Base-by-base conservation (phyloP, 2,113 vertebrate genomes). In the Prietella phreatophila region DNA sequence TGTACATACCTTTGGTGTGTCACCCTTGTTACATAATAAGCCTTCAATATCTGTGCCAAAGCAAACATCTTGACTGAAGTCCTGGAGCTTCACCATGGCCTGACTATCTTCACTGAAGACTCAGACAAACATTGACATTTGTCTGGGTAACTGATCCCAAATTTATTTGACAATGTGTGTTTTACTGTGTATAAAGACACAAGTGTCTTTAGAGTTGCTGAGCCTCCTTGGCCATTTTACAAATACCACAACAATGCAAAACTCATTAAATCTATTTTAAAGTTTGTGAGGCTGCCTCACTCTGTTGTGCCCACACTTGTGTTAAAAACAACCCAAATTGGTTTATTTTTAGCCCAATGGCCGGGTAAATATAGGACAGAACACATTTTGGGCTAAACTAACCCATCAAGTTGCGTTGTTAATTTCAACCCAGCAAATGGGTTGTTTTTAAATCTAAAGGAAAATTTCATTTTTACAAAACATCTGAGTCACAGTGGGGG, bases 131-230 rank as follows among this genome's bases (percentile, higher is more conserved):
- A 60, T 60, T 60, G 22, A 25, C 58, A 60, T 60, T 60, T 60
- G 20, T 58, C 56, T 58, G 56, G 56, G 56, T 58, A 58, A 58
- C 5, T 58, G 56, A 58, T 96, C 95, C 93, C 95, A 96, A 96
- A 96, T 94, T 93, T 93, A 93, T 94, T 94, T 94, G 93, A 94
- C 94, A 94, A 94, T 93, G 84, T 25, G 56, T 84, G 22, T 84
- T 84, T 69, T 53, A 92, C 90, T 94, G 94, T 93, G 91, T 91
- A 94, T 92, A 93, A 93, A n/a, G 93, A 94, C 91, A 87, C 94
- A 94, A 94, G 93, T 92, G 94, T 96, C 87, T 90, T 61, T 61
- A 94, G 91, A 93, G 93, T 95, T 92, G 92, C 95, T 94, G 93
- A 95, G 92, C 92, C 94, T 93, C 88, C 94, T 90, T 93, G 95